phyloP scores from a whole-genome alignment of 2,888 invertebrate genomes.

The Lochmaea crataegi region DNA sequence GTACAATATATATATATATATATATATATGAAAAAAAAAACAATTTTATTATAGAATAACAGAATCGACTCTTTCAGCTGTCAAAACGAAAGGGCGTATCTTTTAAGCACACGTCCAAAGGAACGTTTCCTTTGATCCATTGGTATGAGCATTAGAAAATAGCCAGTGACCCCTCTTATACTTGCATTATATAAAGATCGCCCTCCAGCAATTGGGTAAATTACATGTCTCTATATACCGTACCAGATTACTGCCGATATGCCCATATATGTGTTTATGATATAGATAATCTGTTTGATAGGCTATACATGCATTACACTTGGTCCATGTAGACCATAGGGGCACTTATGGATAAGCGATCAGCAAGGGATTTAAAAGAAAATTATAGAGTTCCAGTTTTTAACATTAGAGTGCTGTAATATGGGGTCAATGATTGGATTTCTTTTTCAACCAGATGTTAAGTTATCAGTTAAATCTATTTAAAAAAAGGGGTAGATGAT shows the following conservation, averaged over 20 bases:
- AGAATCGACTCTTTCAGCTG: background rate
- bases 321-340: slow-evolving; percentile 29
- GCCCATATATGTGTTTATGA: slow-evolving; percentile 36
- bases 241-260: slow-evolving; percentile 43
- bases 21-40: too few species aligned
- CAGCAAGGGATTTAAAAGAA: slow-evolving; percentile 15
- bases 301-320: slow-evolving; percentile 28
- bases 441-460: slow-evolving; percentile 4
- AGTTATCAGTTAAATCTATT: background rate
- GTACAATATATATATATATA: too few species aligned
- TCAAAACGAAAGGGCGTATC: slow-evolving; percentile 4
- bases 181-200: slow-evolving; percentile 33
- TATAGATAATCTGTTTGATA: slow-evolving; percentile 36
- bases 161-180: slow-evolving; percentile 20
- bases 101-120: background rate
- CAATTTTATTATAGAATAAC: too few species aligned
- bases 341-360: slow-evolving; percentile 35
- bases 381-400: slow-evolving; percentile 18
- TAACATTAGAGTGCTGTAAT: slow-evolving; percentile 4
- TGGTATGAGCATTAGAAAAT: slow-evolving; percentile 14
- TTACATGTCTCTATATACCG: slow-evolving; percentile 46
- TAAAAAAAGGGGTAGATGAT: background rate
- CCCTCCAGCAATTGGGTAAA: slow-evolving; percentile 47
- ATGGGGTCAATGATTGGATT: slow-evolving; percentile 6
- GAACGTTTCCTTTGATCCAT: slow-evolving; percentile 11